Conservation (phyloP, 64 coral and sea anemone genomes). For the Montipora foliosa region DNA sequence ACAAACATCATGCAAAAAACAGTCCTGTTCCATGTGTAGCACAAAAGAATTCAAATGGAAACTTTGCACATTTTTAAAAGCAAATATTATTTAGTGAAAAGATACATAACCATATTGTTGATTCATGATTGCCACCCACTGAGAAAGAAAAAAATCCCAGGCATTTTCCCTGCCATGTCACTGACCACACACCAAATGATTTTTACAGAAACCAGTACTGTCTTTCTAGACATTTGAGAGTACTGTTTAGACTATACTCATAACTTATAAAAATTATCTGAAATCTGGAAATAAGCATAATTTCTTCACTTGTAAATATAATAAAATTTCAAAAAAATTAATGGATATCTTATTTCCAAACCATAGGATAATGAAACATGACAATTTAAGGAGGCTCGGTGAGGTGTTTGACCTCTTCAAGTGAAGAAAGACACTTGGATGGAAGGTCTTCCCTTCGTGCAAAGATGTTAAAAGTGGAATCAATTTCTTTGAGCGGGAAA, state of each 20-base stretch:
- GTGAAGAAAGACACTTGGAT: too few species aligned
- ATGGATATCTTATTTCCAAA: too few species aligned
- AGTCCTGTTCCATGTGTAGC: background rate
- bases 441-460: too few species aligned
- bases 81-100: constrained; percentile 2
- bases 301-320: background rate
- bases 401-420: too few species aligned
- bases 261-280: background rate
- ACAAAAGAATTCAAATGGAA: constrained; percentile 18
- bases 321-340: too few species aligned
- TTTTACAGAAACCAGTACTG: too few species aligned
- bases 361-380: too few species aligned
- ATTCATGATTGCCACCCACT: background rate
- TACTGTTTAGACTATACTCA: background rate
- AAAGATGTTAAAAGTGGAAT: too few species aligned
- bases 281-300: background rate
- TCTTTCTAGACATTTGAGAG: background rate
- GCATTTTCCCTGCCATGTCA: background rate
- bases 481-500: too few species aligned
- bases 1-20: background rate
- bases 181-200: too few species aligned
- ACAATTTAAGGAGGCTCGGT: too few species aligned
- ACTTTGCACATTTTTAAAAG: background rate
- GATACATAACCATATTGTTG: background rate
- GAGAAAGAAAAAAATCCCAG: background rate